Conservation (phyloP, 1,140 invertebrate genomes). For the Zaprionus inermis region DNA sequence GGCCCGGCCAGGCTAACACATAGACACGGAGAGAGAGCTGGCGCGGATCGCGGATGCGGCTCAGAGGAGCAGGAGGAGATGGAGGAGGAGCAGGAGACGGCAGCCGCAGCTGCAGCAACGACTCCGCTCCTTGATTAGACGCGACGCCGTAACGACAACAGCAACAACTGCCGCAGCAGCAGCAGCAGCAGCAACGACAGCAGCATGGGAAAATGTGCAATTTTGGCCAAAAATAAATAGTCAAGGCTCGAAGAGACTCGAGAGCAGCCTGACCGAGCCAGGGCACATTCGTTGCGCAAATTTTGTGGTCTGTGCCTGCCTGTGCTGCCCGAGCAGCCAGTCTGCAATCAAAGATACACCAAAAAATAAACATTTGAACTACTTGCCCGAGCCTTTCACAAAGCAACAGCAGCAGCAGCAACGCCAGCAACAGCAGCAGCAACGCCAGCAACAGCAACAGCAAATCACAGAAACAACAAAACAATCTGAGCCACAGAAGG, state of each 20-base stretch:
- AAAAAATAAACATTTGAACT: conserved; percentile 80
- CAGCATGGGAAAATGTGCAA: conserved; percentile 79
- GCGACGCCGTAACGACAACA: conserved; percentile 63
- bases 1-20: conserved; percentile 33
- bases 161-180: conserved; percentile 38
- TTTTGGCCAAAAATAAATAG: conserved; percentile 83
- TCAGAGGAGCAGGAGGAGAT: conserved; percentile 14
- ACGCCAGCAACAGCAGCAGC: conserved; percentile 19
- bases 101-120: conserved; percentile 37
- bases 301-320: conserved; percentile 49
- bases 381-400: conserved; percentile 79
- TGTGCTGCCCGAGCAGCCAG: conserved; percentile 30
- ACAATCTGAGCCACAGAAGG: conserved; percentile 35
- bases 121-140: conserved; percentile 81
- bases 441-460: conserved; percentile 20
- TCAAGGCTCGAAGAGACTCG: conserved; percentile 57
- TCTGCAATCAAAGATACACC: conserved; percentile 77
- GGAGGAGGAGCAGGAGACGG: too few species aligned
- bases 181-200: conserved; percentile 42
- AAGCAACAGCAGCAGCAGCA: conserved; percentile 31
- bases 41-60: background rate
- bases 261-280: conserved; percentile 72
- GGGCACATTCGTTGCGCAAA: conserved; percentile 75
- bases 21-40: conserved; percentile 5
- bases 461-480: conserved; percentile 14